Conservation (phyloP, 1,140 invertebrate genomes). For the Gryllus bimaculatus region DNA sequence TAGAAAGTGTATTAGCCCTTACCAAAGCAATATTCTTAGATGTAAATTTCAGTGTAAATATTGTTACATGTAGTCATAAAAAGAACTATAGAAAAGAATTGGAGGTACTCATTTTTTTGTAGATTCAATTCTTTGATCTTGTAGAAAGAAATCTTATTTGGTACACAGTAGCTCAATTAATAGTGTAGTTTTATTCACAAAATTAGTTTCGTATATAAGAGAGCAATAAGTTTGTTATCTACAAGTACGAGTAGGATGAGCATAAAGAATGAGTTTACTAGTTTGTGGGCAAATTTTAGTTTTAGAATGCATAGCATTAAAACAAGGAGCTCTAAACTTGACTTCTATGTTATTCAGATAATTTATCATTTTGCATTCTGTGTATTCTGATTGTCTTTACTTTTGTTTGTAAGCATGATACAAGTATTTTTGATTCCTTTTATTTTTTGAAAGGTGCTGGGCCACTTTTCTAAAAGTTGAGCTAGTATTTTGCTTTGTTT, state of each 20-base stretch:
- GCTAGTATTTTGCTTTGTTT: not conserved
- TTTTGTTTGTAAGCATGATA: not conserved
- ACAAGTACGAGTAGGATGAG: not conserved
- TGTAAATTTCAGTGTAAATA: not conserved
- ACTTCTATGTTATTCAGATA: not conserved
- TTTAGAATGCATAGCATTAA: not conserved
- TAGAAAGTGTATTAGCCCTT: not conserved
- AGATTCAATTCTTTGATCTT: not conserved
- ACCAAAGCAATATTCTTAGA: not conserved
- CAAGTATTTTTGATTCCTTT: not conserved
- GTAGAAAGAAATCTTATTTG: not conserved
- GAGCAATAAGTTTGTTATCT: not conserved
- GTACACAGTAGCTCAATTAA: not conserved
- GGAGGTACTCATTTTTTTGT: not conserved
- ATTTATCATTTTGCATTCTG: not conserved
- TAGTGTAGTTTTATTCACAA: not conserved
- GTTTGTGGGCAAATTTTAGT: not conserved
- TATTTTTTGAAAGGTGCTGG: not conserved
- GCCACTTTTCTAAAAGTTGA: not conserved
- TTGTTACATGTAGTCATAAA: not conserved
- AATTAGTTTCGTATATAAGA: not conserved
- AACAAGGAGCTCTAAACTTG: not conserved
- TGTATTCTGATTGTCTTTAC: not conserved
- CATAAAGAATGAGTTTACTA: not conserved
- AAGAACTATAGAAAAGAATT: not conserved